phyloP scores from a whole-genome alignment of 2,888 invertebrate species.

The Acanthosepion pharaonis region DNA sequence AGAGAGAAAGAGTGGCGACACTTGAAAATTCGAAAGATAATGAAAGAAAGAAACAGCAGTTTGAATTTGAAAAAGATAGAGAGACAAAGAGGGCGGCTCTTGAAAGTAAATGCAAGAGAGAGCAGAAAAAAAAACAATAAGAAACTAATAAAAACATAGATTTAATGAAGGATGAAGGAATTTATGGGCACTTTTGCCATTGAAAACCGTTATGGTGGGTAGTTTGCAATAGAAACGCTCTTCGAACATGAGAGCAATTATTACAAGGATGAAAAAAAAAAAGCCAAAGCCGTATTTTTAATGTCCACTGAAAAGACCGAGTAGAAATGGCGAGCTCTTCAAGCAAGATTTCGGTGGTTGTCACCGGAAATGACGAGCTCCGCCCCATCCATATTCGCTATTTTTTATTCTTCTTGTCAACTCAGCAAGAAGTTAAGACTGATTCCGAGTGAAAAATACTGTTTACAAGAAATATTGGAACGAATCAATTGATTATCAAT shows the following conservation, averaged over 20 bases:
- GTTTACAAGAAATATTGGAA: neutral
- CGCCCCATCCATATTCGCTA: neutral
- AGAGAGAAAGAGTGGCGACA: neutral
- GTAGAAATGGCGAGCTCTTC: neutral
- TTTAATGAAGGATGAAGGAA: constrained; percentile 11
- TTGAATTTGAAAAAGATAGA: neutral
- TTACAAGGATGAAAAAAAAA: neutral
- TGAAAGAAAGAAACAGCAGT: too few relatives aligned
- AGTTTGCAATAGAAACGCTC: constrained; percentile 21
- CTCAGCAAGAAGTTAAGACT: neutral
- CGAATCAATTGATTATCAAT: neutral
- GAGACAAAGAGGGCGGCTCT: neutral
- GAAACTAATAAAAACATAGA: neutral
- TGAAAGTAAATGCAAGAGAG: neutral
- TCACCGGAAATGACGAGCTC: constrained; percentile 4
- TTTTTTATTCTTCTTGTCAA: neutral
- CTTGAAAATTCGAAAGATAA: neutral
- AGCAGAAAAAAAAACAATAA: neutral
- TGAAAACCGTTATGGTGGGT: constrained; percentile 2
- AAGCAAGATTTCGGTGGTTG: neutral
- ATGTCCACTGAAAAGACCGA: neutral
- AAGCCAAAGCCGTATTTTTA: neutral
- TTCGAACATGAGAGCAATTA: neutral
- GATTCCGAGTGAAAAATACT: neutral
- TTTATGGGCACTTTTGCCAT: neutral